These are phyloP conservation scores for Diachasmimorpha longicaudata DNA, from an alignment of 1,140 invertebrate genomes.

Conservation along the genomic window DNA sequence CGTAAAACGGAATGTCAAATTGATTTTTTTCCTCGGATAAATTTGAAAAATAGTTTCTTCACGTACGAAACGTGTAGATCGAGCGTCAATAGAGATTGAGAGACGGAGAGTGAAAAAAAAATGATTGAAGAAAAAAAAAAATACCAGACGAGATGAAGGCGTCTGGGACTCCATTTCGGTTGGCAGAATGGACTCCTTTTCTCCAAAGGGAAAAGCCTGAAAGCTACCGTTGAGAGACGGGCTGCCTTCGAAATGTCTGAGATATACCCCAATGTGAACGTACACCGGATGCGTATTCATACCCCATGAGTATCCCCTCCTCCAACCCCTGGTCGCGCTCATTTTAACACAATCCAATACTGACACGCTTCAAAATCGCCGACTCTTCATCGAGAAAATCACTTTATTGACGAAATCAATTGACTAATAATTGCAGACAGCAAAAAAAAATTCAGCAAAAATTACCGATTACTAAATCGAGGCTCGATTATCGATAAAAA, in stretches of 20 bases:
- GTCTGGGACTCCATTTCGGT: constrained; percentile 10
- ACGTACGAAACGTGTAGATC: neutral
- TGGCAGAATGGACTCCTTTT: constrained; percentile 6
- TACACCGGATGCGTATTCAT: constrained; percentile 10
- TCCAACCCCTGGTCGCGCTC: neutral
- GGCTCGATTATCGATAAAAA: no score
- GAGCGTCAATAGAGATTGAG: neutral
- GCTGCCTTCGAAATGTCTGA: neutral
- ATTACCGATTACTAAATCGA: no score
- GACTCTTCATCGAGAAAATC: neutral
- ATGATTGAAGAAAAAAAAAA: neutral
- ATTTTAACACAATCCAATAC: neutral
- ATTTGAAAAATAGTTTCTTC: neutral
- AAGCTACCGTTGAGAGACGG: constrained; percentile 4
- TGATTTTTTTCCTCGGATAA: neutral
- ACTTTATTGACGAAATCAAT: neutral
- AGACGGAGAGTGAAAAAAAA: neutral
- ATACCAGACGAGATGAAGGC: constrained; percentile 6
- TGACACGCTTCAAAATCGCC: neutral
- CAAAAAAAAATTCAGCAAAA: no score
- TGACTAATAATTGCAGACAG: neutral
- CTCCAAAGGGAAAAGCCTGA: constrained; percentile 6
- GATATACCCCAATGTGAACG: neutral
- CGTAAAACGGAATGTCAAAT: neutral
- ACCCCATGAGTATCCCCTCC: neutral